Percentiles rank a stretch among this genome's conserved stretches.
Evolutionary conservation across 2,888 invertebrate genomes (phyloP).

Genomic region (Synergus japonicus): DNA sequence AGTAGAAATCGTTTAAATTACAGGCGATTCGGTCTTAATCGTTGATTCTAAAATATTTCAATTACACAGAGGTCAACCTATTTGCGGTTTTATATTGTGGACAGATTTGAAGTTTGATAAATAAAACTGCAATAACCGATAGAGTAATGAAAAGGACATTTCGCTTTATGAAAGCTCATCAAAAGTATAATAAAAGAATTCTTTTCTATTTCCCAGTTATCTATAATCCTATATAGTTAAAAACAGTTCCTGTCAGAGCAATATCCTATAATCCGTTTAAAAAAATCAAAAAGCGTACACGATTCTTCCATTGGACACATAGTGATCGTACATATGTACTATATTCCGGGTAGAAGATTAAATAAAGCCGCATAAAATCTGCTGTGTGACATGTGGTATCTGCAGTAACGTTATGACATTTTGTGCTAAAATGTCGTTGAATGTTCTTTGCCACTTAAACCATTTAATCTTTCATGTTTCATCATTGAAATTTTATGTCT

Average conservation of each 20-base stretch:
- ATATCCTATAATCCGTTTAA: slow-evolving; percentile 55
- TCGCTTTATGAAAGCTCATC: slow-evolving; percentile 7
- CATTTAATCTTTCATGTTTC: background rate
- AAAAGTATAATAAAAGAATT: background rate
- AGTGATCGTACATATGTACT: background rate
- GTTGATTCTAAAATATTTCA: slow-evolving; percentile 15
- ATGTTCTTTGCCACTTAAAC: slow-evolving; percentile 18
- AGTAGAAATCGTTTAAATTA: background rate
- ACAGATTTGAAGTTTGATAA: background rate
- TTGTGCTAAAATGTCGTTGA: slow-evolving; percentile 11
- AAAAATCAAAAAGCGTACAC: slow-evolving; percentile 52
- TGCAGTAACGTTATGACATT: slow-evolving; percentile 26
- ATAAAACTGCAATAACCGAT: slow-evolving; percentile 18
- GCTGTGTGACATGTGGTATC: slow-evolving; percentile 18
- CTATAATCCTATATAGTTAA: slow-evolving; percentile 6
- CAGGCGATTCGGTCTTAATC: background rate
- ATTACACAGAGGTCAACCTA: background rate
- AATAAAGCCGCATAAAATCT: slow-evolving; percentile 40
- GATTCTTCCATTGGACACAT: slow-evolving; percentile 11
- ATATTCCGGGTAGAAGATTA: slow-evolving; percentile 17
- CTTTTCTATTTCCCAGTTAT: slow-evolving; percentile 10
- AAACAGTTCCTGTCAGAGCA: slow-evolving; percentile 45
- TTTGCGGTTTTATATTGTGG: slow-evolving; percentile 9
- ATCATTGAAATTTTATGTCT: background rate
- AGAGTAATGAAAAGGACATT: slow-evolving; percentile 6